Conservation (phyloP, 2,113 vertebrate species). For the Loxodonta africana region DNA sequence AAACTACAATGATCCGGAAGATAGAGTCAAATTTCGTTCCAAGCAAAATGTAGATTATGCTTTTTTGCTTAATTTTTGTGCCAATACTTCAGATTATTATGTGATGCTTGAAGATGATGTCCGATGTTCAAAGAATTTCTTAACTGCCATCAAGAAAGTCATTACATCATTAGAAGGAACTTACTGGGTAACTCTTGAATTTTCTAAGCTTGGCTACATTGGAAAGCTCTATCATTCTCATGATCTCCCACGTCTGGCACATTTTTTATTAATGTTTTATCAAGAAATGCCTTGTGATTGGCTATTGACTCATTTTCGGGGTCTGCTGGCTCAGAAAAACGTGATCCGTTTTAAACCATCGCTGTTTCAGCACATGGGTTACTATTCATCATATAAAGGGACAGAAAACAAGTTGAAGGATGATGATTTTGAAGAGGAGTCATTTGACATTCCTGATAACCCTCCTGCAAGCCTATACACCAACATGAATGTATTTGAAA, state of each 20-base stretch:
- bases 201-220: conserved; percentile 99
- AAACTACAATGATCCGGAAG: conserved; percentile 99
- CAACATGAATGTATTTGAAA: conserved; percentile 98
- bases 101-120: conserved; percentile 99
- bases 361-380: conserved; percentile 99
- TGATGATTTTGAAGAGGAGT: conserved; percentile 99
- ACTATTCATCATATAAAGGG: conserved; percentile 98
- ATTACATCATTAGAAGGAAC: conserved; percentile 96
- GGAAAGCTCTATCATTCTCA: conserved; percentile 96
- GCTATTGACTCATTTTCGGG: conserved; percentile 97
- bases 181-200: conserved; percentile 99
- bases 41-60: conserved; percentile 98
- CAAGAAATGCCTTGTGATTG: conserved; percentile 99
- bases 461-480: conserved; percentile 96
- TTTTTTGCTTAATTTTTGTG: conserved; percentile 96
- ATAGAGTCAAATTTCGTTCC: conserved; percentile 97
- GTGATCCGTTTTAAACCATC: conserved; percentile 98
- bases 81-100: conserved; percentile 98
- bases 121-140: conserved; percentile 97
- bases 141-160: conserved; percentile 98
- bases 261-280: conserved; percentile 99
- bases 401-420: conserved; percentile 99
- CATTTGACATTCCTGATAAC: conserved; percentile 97
- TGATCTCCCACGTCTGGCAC: conserved; percentile 95
- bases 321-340: conserved; percentile 97